Conservation (phyloP, 1,140 invertebrate species). For the Diorhabda sublineata region DNA sequence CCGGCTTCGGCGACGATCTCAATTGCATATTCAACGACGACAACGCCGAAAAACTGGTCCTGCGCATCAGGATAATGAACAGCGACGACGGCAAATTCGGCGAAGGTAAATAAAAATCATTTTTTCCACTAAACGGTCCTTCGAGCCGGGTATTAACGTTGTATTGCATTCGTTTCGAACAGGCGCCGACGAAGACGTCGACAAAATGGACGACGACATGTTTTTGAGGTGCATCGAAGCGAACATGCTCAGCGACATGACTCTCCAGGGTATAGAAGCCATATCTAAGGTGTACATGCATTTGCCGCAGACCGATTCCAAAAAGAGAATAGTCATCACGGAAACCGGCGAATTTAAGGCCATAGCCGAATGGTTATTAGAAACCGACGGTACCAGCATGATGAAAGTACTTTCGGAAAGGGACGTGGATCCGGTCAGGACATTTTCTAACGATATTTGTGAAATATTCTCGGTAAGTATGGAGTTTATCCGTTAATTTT, state of each 20-base stretch:
- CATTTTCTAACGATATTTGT: conserved; percentile 99
- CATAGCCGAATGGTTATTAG: conserved; percentile 98
- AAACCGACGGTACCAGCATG: conserved; percentile 98
- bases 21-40: conserved; percentile 99
- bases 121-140: not conserved
- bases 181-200: conserved; percentile 73
- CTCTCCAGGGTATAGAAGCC: conserved; percentile 88
- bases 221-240: conserved; percentile 98
- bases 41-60: conserved; percentile 96
- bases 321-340: conserved; percentile 95
- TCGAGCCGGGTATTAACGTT: not conserved
- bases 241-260: conserved; percentile 99
- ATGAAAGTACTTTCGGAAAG: conserved; percentile 96
- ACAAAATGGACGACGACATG: conserved; percentile 99
- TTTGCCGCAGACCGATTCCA: conserved; percentile 95
- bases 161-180: not conserved
- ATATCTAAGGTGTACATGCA: conserved; percentile 99
- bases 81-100: conserved; percentile 85
- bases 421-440: conserved; percentile 94
- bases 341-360: conserved; percentile 98
- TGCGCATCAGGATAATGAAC: conserved; percentile 99
- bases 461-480: conserved; percentile 87
- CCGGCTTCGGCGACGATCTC: conserved; percentile 97
- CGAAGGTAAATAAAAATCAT: conserved; percentile 50
- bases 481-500: not conserved